Base-by-base conservation (phyloP, 2,888 invertebrate species). In the Cephalotes varians region DNA sequence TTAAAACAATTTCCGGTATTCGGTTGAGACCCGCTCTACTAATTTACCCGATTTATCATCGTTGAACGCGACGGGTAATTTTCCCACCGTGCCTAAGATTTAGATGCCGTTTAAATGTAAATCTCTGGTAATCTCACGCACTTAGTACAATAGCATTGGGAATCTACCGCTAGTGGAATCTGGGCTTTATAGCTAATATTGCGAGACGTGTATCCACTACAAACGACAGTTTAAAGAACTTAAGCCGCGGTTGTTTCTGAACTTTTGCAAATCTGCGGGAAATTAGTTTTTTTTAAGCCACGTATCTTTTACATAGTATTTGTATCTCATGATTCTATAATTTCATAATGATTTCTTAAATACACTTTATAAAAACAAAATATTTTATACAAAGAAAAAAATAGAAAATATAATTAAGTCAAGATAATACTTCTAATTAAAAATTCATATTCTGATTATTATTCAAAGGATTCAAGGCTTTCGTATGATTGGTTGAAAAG, bases 41-140 rank as follows among this genome's bases (percentile, higher is more conserved):
- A 56, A 81, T 81, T 74, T 65, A 81, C 47, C 31, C 56, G 65
- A 81, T 81, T 74, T 65, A 81, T 37, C 47, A 15, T 64, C 44
- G 56, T 64, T 65, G 74, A 58, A 34, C 65, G 56, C 40, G 51
- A 62, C 37, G 51, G 40, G 51, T 34, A 83, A 58, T 84, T 85
- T 85, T 73, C 76, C 73, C 54, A 31, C 73, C 77, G 71, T 18
- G 31, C 51, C 56, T 40, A 64, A 74, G 64, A 77, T 79, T 81
- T 69, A 77, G 56, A 67, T 60, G 73, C 54, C 76, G 77, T 84
- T 87, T 82, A 81, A 82, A 86, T 84, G 87, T 54, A 87, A 87
- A 87, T 87, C 81, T 84, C 82, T 60, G 28, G 34, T 58, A 71
- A 81, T 83, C 56, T 58, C 54, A 49, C 79, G 47, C 62, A 40